Evolutionary conservation across 2,113 vertebrate genomes (phyloP), one percentile per base, ranked within the genome.

Genomic region (Conger conger): DNA sequence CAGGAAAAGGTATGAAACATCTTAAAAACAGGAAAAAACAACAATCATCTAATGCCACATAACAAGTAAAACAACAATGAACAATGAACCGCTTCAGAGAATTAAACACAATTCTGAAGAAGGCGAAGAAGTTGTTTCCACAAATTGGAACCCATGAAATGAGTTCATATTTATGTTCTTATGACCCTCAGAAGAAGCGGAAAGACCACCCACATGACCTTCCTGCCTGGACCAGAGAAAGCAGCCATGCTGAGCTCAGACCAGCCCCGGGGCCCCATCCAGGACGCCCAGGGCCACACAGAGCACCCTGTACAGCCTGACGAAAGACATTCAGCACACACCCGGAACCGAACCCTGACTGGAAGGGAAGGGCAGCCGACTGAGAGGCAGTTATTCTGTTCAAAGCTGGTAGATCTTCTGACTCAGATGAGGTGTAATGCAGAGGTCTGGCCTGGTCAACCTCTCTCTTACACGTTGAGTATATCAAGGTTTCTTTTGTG

Each of bases 181-280:
- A 4, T 73, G 20, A 0, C 53, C 35, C 68, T 50, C 53, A 96
- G 95, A 96, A 0, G 94, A 94, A 86, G 88, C 88, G 50, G 94
- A 93, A 86, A 92, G 85, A 86, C 89, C 91, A 13, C 94, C 94
- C 86, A 95, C 94, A 89, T 95, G 94, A 96, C 85, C 42, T 11
- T 36, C 42, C 53, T 15, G 83, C 86, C 82, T 76, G 81, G 40
- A 84, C 63, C 86, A 86, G 27, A 80, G 27, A 83, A 82, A 60
- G 76, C 91, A 85, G 87, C 84, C 87, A 82, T n/a, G 20, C 53
- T 60, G 85, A 83, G 87, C 83, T 87, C 88, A 83, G 83, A 18
- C 53, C 81, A 88, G 87, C 84, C 79, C 88, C 35, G 40, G 76
- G 90, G 88, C 84, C 88, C 79, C 38, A 37, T 83, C 88, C 83